Conservation (phyloP, 2,113 vertebrate species). For the Tetrax tetrax region DNA sequence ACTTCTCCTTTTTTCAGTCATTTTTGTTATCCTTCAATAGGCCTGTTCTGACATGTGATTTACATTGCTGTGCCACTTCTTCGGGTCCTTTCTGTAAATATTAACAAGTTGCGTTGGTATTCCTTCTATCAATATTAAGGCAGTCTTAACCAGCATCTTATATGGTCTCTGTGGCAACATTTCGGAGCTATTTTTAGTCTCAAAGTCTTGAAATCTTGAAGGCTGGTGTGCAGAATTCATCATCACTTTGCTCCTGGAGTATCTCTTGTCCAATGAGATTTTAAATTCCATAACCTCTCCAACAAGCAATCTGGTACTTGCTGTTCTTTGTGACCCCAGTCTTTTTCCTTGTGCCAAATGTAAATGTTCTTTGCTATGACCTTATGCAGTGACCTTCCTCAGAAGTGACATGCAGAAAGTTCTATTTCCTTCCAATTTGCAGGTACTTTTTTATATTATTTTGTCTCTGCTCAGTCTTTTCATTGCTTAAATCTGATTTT, state of each 20-base stretch:
- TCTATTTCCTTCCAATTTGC: background rate
- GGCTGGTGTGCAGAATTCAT: background rate
- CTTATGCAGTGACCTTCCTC: background rate
- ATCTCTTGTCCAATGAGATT: background rate
- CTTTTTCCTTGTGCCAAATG: background rate
- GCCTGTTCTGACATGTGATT: background rate
- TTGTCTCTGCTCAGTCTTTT: background rate
- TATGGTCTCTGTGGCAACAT: background rate
- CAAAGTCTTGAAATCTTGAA: background rate
- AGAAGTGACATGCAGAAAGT: background rate
- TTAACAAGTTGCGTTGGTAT: background rate
- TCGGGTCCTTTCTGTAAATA: background rate
- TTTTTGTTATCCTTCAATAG: background rate
- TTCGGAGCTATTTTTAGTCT: background rate
- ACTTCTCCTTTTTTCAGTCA: background rate
- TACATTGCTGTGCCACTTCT: background rate
- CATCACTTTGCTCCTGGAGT: background rate
- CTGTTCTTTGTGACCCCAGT: background rate
- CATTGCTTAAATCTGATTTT: background rate
- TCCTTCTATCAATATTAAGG: background rate
- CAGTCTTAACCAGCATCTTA: background rate
- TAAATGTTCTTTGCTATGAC: background rate
- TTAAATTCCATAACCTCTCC: background rate
- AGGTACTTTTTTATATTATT: background rate
- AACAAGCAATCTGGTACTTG: background rate